Evolutionary conservation across 2,797 vertebrate genomes (phyloP).

Genomic region (Tamandua tetradactyla): DNA sequence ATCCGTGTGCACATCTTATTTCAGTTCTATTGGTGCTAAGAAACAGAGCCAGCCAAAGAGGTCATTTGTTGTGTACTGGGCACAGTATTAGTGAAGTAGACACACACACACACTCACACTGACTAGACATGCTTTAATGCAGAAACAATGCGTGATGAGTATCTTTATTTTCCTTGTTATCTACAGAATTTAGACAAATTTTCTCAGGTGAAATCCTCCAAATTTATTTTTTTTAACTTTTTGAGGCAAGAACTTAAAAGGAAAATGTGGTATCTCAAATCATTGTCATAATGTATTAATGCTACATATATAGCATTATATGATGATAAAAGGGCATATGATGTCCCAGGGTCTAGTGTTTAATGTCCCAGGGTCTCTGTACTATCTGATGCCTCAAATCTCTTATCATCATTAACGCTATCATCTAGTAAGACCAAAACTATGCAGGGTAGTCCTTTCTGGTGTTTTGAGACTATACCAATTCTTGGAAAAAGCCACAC

Average conservation of each 20-base stretch:
- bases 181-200: background rate
- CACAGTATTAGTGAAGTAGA: background rate
- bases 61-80: background rate
- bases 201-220: conserved; percentile 50
- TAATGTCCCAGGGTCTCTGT: background rate
- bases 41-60: background rate
- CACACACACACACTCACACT: background rate
- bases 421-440: background rate
- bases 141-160: background rate
- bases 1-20: background rate
- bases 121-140: background rate
- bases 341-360: background rate
- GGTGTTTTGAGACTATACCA: background rate
- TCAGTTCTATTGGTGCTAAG: background rate
- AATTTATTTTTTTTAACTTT: conserved; percentile 16
- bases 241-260: background rate
- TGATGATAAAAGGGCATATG: too few species aligned
- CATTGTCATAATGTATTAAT: background rate
- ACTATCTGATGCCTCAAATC: background rate
- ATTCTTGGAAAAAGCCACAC: background rate
- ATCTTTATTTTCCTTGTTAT: background rate
- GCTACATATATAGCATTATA: background rate
- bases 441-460: background rate
- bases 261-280: background rate
- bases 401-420: background rate